Percentiles rank a stretch among this genome's conserved stretches.
Evolutionary conservation across 1,140 invertebrate species (phyloP).

Genomic region (Nymphalis io): DNA sequence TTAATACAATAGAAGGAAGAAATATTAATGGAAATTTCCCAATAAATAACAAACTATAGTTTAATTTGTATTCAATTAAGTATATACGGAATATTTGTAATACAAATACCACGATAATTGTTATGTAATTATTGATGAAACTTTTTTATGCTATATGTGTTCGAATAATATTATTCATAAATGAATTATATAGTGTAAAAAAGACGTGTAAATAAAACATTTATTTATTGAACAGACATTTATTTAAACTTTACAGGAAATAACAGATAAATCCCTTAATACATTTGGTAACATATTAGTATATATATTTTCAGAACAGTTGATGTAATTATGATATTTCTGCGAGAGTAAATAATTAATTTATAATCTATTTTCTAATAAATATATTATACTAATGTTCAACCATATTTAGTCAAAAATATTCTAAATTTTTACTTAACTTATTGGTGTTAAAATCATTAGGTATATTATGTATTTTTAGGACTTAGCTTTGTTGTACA

Average conservation of each 20-base stretch:
- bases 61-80: too few relatives aligned
- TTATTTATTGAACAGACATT: constrained; percentile 72
- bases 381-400: not conserved
- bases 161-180: not conserved
- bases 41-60: too few relatives aligned
- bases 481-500: not conserved
- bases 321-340: constrained; percentile 2
- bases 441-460: constrained; percentile 2
- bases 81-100: too few relatives aligned
- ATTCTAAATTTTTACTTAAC: not conserved
- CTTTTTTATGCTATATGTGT: too few relatives aligned
- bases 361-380: not conserved
- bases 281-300: constrained; percentile 1
- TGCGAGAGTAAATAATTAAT: not conserved
- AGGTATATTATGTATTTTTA: not conserved
- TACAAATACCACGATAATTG: too few relatives aligned
- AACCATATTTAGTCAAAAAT: not conserved
- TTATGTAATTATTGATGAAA: too few relatives aligned
- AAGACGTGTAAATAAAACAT: constrained; percentile 48
- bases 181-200: not conserved
- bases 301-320: constrained; percentile 10
- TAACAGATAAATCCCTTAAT: constrained; percentile 52
- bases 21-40: too few relatives aligned
- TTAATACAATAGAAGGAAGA: too few relatives aligned
- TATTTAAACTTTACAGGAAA: constrained; percentile 76